These are phyloP conservation scores for Brachionus paranguensis DNA, from an alignment of 1,140 invertebrate genomes.

Conservation along the genomic window DNA sequence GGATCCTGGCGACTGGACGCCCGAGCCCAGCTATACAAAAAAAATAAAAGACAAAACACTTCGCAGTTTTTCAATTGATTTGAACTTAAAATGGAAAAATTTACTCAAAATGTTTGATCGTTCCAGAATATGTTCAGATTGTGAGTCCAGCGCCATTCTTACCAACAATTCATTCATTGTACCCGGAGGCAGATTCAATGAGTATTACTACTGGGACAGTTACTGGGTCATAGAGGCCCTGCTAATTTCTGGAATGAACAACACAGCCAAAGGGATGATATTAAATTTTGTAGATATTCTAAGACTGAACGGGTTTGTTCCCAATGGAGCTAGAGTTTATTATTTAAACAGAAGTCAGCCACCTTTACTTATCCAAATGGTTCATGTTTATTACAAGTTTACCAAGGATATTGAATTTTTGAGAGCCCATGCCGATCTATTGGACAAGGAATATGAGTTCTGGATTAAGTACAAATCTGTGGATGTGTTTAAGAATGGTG, in stretches of 20 bases:
- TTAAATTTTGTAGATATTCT: constrained; percentile 46
- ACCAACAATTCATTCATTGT: constrained; percentile 61
- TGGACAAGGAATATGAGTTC: constrained; percentile 29
- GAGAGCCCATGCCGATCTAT: not conserved
- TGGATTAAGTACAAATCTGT: constrained; percentile 15
- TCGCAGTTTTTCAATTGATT: not conserved
- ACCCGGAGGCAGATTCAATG: constrained; percentile 77
- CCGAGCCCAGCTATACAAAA: not conserved
- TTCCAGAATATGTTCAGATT: not conserved
- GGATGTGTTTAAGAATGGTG: not conserved
- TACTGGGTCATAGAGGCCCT: constrained; percentile 85
- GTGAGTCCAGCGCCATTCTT: not conserved
- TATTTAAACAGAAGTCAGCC: constrained; percentile 77
- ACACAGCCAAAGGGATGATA: constrained; percentile 70
- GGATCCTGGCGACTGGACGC: not conserved
- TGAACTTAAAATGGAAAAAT: constrained; percentile 33
- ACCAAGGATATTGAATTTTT: constrained; percentile 15
- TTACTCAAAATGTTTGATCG: constrained; percentile 11
- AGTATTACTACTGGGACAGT: constrained; percentile 88
- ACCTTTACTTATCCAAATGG: constrained; percentile 75
- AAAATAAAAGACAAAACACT: constrained; percentile 15
- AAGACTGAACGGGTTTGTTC: constrained; percentile 66
- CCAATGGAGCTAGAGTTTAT: constrained; percentile 81
- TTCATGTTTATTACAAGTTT: constrained; percentile 48
- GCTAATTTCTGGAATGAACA: constrained; percentile 71